Percentiles rank a stretch among this genome's conserved stretches.
Conservation (phyloP, 30 jellyfish, hydroid and myxozoan genomes). For the Cassiopea xamachana region DNA sequence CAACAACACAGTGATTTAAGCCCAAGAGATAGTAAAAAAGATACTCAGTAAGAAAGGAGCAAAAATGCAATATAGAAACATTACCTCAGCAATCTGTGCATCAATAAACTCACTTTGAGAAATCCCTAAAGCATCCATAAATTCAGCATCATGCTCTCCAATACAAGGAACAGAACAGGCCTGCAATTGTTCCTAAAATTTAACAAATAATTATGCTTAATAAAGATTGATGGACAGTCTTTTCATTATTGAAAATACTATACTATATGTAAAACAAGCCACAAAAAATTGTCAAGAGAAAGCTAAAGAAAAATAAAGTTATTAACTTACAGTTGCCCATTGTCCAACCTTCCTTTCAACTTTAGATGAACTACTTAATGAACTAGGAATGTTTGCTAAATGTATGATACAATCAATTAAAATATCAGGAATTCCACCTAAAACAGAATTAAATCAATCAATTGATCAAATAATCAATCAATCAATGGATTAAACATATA, state of each 20-base stretch:
- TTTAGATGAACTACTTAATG: slow-evolving; percentile 19
- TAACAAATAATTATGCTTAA: neutral
- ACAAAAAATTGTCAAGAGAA: neutral
- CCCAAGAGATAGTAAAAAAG: neutral
- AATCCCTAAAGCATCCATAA: slow-evolving; percentile 39
- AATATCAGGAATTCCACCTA: neutral
- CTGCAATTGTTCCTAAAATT: slow-evolving; percentile 48
- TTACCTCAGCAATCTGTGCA: slow-evolving; percentile 49
- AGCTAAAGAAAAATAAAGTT: neutral
- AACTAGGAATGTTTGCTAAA: slow-evolving; percentile 34
- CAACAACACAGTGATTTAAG: too few relatives aligned
- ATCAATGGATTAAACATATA: neutral
- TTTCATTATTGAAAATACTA: neutral
- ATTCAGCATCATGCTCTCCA: slow-evolving; percentile 11
- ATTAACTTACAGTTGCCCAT: slow-evolving; percentile 56
- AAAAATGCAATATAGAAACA: neutral
- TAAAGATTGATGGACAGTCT: neutral
- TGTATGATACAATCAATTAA: slow-evolving; percentile 27
- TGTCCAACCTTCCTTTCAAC: slow-evolving; percentile 30
- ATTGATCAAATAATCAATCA: neutral
- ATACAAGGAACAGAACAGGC: slow-evolving; percentile 5
- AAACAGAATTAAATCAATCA: neutral
- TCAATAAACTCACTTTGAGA: slow-evolving; percentile 22
- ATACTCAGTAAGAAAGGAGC: neutral
- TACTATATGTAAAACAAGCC: neutral